Base-by-base conservation (phyloP, 1,140 invertebrate species). In the Colletes gigas region DNA sequence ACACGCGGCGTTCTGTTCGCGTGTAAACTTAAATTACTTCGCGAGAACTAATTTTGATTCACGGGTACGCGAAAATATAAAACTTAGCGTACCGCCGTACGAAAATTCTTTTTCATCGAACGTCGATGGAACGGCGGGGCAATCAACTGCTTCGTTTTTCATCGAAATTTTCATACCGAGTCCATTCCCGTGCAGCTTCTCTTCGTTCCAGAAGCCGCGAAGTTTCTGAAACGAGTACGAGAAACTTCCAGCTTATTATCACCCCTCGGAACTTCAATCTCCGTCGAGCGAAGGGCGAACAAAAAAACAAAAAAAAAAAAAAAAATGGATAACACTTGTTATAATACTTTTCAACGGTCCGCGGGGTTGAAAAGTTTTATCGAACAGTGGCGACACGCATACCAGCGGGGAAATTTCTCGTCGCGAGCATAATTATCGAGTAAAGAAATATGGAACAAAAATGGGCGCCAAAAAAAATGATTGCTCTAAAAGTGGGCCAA, bases 291-390 rank as follows among this genome's bases (percentile, higher is more conserved):
- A 8, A 55, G 54, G 30, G 55, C n/a, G 9, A 55, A 70, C 52
- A 12, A 55, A 50, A 50, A 50, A 10, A 0, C 30, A 50, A 21
- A n/a, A 10, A 41, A 30, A 1, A 30, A 30, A 30, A 30, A 41
- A 30, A 1, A 30, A 30, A 30, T 1, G n/a, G 21, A 54, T 15
- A n/a, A n/a, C 19, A 6, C 19, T 50, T 39, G 47, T 63, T 63
- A n/a, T 50, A 63, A 63, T 39, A 52, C 60, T 63, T 63, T 73
- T 10, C 50, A 73, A 73, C 59, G 17, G 15, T 57, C 21, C 50
- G 41, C 44, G 7, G 17, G 17, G 41, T 10, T 14, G n/a, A 7
- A 19, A 60, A 44, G 12, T 60, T 72, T 17, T 14, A 21, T 50
- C n/a, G n/a, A 17, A 21, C 6, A 10, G 44, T 10, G 44, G 4